A percentile compares a stretch with the other conserved stretches of the same genome.
phyloP scores from a whole-genome alignment of 2,113 vertebrate genomes.

The Romanogobio albipinnatus region DNA sequence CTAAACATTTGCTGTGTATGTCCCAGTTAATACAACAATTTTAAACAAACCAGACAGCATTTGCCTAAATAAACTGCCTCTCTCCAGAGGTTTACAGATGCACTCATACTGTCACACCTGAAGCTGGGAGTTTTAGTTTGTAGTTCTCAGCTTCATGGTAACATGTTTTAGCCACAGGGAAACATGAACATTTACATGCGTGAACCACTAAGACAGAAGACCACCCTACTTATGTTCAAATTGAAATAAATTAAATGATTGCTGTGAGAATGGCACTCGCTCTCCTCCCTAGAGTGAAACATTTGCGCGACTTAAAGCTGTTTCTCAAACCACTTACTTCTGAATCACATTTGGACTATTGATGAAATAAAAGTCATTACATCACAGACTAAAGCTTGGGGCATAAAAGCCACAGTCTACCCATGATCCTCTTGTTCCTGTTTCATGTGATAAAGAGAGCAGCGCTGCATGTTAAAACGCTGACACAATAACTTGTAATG shows the following conservation, averaged over 20 bases:
- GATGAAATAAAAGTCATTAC: background rate
- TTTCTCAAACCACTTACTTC: conserved; percentile 1
- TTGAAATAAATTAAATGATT: background rate
- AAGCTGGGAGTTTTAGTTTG: background rate
- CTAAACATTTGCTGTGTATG: background rate
- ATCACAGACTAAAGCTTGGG: background rate
- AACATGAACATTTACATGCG: background rate
- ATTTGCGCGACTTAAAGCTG: background rate
- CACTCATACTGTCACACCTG: background rate
- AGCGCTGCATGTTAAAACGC: background rate
- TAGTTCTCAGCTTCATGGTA: background rate
- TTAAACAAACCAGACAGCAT: background rate
- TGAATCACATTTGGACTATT: background rate
- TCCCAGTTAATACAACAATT: background rate
- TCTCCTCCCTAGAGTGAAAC: background rate
- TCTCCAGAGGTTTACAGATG: background rate
- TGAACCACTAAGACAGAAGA: no score
- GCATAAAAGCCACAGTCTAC: background rate
- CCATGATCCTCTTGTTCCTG: background rate
- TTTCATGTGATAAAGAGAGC: background rate
- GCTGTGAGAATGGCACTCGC: background rate
- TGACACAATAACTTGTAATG: background rate
- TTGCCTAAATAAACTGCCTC: background rate
- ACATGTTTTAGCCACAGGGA: background rate
- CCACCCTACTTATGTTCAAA: no score